Conservation (phyloP, 2,797 vertebrate species). For the Lophius americanus region DNA sequence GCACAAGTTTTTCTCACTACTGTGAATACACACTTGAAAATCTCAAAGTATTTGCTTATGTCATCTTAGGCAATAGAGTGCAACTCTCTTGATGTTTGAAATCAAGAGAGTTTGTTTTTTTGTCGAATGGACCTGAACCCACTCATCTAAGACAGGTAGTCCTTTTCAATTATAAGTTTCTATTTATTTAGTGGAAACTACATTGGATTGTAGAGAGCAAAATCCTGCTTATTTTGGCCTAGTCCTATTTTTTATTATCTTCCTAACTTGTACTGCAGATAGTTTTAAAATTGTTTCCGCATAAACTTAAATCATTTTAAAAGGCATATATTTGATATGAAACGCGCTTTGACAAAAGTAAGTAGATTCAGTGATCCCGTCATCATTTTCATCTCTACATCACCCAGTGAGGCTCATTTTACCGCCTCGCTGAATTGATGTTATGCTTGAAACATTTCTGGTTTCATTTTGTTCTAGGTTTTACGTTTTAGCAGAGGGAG, state of each 20-base stretch:
- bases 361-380: neutral
- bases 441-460: conserved; percentile 11
- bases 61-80: neutral
- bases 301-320: conserved; percentile 10
- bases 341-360: neutral
- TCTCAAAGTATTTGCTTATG: neutral
- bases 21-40: neutral
- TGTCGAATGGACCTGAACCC: neutral
- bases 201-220: neutral
- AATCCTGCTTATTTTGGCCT: neutral
- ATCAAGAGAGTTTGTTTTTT: too few species aligned
- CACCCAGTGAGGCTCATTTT: conserved; percentile 29
- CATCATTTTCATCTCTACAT: neutral
- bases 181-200: conserved; percentile 1
- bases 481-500: neutral
- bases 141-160: neutral
- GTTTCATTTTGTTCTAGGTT: conserved; percentile 24
- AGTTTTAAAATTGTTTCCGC: conserved; percentile 12
- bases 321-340: conserved; percentile 3
- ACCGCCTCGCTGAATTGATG: conserved; percentile 9
- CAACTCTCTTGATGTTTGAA: too few species aligned
- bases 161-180: neutral
- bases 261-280: neutral
- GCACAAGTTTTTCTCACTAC: too few species aligned
- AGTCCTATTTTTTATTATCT: neutral